A percentile compares a stretch with the other conserved stretches of the same genome.
Evolutionary conservation across 2,113 vertebrate genomes (phyloP).

Genomic region (Syngnathus typhle): DNA sequence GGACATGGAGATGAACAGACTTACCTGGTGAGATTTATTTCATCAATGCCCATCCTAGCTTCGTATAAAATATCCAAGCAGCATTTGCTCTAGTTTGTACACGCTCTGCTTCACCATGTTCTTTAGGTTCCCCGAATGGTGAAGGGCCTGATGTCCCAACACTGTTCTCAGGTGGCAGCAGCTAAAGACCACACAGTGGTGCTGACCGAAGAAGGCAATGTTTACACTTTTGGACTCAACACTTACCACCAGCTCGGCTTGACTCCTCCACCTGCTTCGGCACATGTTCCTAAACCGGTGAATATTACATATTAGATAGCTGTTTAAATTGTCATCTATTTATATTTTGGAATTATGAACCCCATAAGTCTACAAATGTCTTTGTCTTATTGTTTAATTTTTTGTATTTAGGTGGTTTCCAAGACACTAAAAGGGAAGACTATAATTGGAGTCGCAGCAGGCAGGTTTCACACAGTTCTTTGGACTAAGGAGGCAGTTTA

Average conservation of each 20-base stretch:
- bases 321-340: not conserved
- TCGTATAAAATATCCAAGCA: not conserved
- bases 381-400: not conserved
- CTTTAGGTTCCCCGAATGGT: constrained; percentile 85
- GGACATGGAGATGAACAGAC: constrained; percentile 96
- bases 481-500: constrained; percentile 94
- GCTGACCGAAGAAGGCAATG: constrained; percentile 88
- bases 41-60: not conserved
- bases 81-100: not conserved
- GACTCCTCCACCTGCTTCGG: constrained; percentile 78
- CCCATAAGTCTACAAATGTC: not conserved
- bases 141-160: constrained; percentile 82
- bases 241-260: constrained; percentile 89
- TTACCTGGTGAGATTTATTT: constrained; percentile 78
- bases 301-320: not conserved
- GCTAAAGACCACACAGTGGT: constrained; percentile 94
- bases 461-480: constrained; percentile 92
- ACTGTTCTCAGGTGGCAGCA: constrained; percentile 85
- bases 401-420: constrained; percentile 77
- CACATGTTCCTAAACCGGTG: constrained; percentile 89
- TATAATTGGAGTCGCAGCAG: constrained; percentile 88
- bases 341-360: not conserved
- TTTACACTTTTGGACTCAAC: constrained; percentile 94
- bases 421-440: constrained; percentile 87
- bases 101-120: not conserved